Evolutionary conservation across 2,797 vertebrate species (phyloP).

Genomic region (Gymnothorax reevesii): DNA sequence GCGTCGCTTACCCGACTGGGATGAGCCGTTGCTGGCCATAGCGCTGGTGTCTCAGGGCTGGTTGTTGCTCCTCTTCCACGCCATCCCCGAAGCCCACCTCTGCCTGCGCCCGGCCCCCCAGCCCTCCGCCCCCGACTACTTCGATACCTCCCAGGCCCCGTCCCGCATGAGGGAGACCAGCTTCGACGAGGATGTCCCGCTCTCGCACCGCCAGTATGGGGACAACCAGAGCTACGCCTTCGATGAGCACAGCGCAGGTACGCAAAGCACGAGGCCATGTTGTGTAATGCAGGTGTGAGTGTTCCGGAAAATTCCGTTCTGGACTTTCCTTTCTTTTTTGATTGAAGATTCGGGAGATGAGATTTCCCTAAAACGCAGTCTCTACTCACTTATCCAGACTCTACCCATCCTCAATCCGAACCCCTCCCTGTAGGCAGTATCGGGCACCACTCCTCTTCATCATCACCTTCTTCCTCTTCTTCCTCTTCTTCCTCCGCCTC

Average conservation of each 20-base stretch:
- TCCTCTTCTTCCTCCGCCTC: background rate
- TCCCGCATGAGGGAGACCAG: conserved; percentile 92
- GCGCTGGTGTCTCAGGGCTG: conserved; percentile 90
- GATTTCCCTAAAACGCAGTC: background rate
- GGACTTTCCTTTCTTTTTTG: background rate
- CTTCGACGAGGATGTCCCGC: conserved; percentile 91
- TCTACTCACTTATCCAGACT: background rate
- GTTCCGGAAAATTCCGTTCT: background rate
- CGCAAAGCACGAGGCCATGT: background rate
- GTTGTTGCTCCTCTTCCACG: conserved; percentile 90
- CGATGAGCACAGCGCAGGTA: conserved; percentile 84
- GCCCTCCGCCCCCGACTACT: conserved; percentile 91
- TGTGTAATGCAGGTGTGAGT: background rate
- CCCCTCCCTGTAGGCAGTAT: background rate
- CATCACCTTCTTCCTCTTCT: background rate
- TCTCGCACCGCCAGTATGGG: conserved; percentile 90
- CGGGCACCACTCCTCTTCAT: conserved; percentile 9
- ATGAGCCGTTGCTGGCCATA: conserved; percentile 87
- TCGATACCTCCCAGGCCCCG: conserved; percentile 91
- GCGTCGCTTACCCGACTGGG: conserved; percentile 80
- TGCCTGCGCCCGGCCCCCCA: conserved; percentile 85
- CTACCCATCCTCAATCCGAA: background rate
- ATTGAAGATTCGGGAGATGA: conserved; percentile 7
- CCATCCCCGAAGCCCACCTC: conserved; percentile 89
- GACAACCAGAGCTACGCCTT: conserved; percentile 95